Conservation (phyloP, 2,797 vertebrate genomes). For the Enteromius viviparus region DNA sequence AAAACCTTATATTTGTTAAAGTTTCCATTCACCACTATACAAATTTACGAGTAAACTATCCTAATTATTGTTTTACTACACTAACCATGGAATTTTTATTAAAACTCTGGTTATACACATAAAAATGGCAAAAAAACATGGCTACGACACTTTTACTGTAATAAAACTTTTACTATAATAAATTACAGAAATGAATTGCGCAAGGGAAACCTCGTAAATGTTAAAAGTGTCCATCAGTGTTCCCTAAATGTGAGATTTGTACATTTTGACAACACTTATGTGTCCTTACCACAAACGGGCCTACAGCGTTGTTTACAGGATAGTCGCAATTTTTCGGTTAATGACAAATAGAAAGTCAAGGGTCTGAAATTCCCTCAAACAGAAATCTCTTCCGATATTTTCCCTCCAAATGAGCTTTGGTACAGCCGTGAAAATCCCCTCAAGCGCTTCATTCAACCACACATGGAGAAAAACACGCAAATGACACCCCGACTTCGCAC, state of each 20-base stretch:
- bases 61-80: no score
- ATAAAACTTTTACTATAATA: not conserved
- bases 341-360: not conserved
- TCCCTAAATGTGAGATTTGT: not conserved
- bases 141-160: not conserved
- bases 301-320: not conserved
- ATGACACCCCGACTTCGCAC: constrained; percentile 65
- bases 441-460: constrained; percentile 27
- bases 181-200: not conserved
- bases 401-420: not conserved
- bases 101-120: not conserved
- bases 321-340: not conserved
- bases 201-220: not conserved
- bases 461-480: constrained; percentile 61
- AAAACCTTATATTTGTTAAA: not conserved
- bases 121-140: not conserved
- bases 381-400: not conserved
- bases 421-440: constrained; percentile 2
- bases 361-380: not conserved
- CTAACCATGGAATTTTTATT: not conserved
- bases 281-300: not conserved
- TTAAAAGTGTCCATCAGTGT: not conserved
- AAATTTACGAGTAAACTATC: not conserved
- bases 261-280: not conserved
- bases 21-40: not conserved